Percentiles rank a stretch among this genome's conserved stretches.
Conservation (phyloP, 2,113 vertebrate genomes). For the Hoplias malabaricus region DNA sequence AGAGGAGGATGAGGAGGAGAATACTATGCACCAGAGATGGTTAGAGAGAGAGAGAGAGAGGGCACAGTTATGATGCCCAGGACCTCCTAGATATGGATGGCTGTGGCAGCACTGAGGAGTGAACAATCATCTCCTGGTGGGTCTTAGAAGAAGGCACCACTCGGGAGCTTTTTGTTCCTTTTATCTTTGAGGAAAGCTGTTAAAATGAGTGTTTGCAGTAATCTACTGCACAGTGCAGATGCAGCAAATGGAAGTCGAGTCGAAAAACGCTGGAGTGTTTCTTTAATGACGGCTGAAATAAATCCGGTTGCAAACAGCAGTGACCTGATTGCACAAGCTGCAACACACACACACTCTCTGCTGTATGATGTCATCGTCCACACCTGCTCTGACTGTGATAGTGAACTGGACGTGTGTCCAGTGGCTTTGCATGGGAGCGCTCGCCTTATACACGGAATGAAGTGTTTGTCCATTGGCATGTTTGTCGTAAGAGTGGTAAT, state of each 20-base stretch:
- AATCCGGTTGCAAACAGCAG: neutral
- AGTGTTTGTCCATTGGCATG: slow-evolving; percentile 7
- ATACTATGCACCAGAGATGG: too few relatives aligned
- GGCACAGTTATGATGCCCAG: too few relatives aligned
- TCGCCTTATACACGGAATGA: neutral
- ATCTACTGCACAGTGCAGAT: neutral
- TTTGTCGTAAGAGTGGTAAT: slow-evolving; percentile 13
- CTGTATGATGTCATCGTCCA: slow-evolving; percentile 3
- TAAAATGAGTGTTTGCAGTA: neutral
- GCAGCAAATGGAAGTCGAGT: neutral
- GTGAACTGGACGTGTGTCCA: neutral
- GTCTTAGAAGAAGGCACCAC: too few relatives aligned
- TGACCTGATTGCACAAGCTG: neutral
- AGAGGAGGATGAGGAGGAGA: too few relatives aligned
- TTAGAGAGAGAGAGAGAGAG: too few relatives aligned
- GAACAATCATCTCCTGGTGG: too few relatives aligned
- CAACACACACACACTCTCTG: neutral
- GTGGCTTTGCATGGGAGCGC: slow-evolving; percentile 37
- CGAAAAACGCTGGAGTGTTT: neutral
- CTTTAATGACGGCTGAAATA: neutral
- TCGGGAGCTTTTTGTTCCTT: neutral
- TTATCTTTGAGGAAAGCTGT: neutral
- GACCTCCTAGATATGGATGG: too few relatives aligned
- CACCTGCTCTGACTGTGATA: neutral
- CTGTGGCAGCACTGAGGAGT: too few relatives aligned